Base-by-base conservation (phyloP, 2,797 vertebrate species). In the Leptatherina wallacei region DNA sequence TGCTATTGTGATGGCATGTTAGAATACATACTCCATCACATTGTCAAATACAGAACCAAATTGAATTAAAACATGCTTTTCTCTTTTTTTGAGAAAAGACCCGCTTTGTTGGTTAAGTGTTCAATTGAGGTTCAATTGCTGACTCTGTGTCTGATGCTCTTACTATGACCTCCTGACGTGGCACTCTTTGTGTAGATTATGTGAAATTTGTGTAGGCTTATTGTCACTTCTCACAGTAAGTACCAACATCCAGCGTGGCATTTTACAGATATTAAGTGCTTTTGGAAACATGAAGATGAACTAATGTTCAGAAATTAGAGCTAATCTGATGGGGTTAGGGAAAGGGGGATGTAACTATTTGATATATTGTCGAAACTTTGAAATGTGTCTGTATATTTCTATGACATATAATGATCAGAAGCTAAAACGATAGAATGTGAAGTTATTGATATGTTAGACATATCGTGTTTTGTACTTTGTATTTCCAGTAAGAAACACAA, bases 101-200 rank as follows among this genome's bases (percentile, higher is more conserved):
- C 27, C 70, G 65, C 16, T 58, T 73, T 78, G 55, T 65, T 72
- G 38, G 35, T 58, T 42, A 66, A 52, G 71, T 82, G 68, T 66
- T 74, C 6, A 57, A 20, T 32, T 73, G n/a, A 75, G 40, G 24
- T 51, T 65, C 2, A 72, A 60, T 32, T 77, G 62, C 68, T 79
- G 72, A 74, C 51, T 80, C 54, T 86, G 65, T 84, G 54, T 56
- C 33, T 63, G 44, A 58, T 77, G 72, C 18, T 76, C 11, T 63
- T 30, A 71, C 51, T 44, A 44, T 66, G 54, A 73, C 59, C 35
- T 69, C 51, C 64, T 65, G 42, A 80, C 59, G 6, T 78, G 61
- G 27, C 69, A 44, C 79, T 75, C 70, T 77, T 70, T 73, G 55
- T 75, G 69, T 70, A 61, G 30, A 55, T 69, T 57, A 42, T 14